Conservation (phyloP, 2,888 invertebrate species). For the Drosophila multiciliata region DNA sequence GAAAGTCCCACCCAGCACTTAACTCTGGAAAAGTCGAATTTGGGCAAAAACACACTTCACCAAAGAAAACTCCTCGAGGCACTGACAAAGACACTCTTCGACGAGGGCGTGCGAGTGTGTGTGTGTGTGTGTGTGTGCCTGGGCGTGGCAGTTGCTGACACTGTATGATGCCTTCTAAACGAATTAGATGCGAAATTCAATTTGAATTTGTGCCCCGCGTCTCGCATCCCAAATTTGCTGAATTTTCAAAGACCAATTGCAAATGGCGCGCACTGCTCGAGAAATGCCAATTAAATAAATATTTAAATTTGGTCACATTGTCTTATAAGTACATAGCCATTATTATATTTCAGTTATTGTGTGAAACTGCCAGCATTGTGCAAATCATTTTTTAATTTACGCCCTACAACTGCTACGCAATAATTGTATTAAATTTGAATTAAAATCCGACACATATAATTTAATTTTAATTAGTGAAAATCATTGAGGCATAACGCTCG, state of each 20-base stretch:
- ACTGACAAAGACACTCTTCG: slow-evolving; percentile 10
- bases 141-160: slow-evolving; percentile 1
- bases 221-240: slow-evolving; percentile 15
- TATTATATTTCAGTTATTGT: slow-evolving; percentile 54
- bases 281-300: slow-evolving; percentile 69
- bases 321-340: slow-evolving; percentile 32
- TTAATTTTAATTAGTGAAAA: slow-evolving; percentile 66
- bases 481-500: slow-evolving; percentile 54
- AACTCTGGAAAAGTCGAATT: slow-evolving; percentile 15
- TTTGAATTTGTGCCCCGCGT: slow-evolving; percentile 42
- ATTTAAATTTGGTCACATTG: slow-evolving; percentile 64
- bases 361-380: slow-evolving; percentile 44
- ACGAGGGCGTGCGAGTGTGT: background rate
- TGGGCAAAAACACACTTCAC: slow-evolving; percentile 17
- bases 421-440: slow-evolving; percentile 43
- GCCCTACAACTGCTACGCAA: slow-evolving; percentile 11
- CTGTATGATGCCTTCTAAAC: slow-evolving; percentile 39
- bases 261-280: slow-evolving; percentile 4
- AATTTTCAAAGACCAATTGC: slow-evolving; percentile 32
- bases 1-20: slow-evolving; percentile 4
- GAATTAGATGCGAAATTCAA: slow-evolving; percentile 58
- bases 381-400: slow-evolving; percentile 32
- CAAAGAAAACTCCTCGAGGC: slow-evolving; percentile 17
- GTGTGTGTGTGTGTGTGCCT: background rate
- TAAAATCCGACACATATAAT: slow-evolving; percentile 52